phyloP scores from a whole-genome alignment of 2,113 vertebrate species.

The Sylvicapra grimmia region DNA sequence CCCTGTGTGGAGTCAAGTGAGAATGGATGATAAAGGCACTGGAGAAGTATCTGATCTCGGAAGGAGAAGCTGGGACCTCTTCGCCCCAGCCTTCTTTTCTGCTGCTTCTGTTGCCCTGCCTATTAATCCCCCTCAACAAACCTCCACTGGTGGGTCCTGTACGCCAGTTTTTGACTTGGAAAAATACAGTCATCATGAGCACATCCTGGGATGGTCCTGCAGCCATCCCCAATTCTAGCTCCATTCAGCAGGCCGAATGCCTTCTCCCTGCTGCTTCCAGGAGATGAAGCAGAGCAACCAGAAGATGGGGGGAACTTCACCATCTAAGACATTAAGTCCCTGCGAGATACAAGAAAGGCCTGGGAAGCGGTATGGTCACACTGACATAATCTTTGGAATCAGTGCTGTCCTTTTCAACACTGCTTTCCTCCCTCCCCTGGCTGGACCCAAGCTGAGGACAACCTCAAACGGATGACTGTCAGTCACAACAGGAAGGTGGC shows the following conservation, averaged over 20 bases:
- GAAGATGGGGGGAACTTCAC: neutral
- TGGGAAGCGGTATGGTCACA: neutral
- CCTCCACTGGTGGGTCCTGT: neutral
- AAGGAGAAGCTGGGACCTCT: neutral
- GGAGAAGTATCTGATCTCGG: neutral
- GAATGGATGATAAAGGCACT: too few species aligned
- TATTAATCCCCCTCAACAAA: neutral
- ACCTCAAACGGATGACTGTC: neutral
- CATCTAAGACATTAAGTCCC: neutral
- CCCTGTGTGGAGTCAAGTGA: accelerated
- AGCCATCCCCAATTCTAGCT: neutral
- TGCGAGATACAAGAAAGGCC: neutral
- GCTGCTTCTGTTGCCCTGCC: neutral
- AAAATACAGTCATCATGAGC: neutral
- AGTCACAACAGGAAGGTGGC: neutral
- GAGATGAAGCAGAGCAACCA: neutral
- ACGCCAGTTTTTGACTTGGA: neutral
- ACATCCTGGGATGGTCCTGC: neutral
- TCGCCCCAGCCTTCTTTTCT: neutral
- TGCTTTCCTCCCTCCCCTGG: neutral
- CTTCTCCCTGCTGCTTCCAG: neutral
- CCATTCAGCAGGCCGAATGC: neutral
- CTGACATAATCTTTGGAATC: neutral
- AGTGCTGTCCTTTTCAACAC: neutral
- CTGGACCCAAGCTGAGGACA: neutral